These are phyloP conservation scores for Yponomeuta evonymella DNA, from an alignment of 2,888 invertebrate genomes.

Conservation along the genomic window DNA sequence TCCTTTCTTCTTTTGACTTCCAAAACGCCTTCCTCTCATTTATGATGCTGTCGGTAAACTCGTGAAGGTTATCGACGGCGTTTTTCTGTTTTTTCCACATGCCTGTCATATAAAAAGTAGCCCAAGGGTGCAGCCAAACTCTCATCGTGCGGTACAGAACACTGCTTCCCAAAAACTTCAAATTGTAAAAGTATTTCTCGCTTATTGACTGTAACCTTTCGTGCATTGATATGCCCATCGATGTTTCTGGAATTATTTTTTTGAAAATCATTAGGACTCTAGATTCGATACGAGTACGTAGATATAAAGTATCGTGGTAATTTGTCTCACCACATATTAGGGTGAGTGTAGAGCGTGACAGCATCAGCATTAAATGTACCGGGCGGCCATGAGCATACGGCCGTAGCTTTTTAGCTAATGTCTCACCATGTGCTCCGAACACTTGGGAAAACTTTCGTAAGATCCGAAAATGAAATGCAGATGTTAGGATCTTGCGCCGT, in stretches of 20 bases:
- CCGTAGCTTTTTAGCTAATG: conserved; percentile 32
- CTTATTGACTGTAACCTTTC: conserved; percentile 38
- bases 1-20: background rate
- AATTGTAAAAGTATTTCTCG: conserved; percentile 61
- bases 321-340: conserved; percentile 65
- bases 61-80: conserved; percentile 61
- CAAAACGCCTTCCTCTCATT: conserved; percentile 35
- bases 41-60: conserved; percentile 70
- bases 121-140: conserved; percentile 69
- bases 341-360: conserved; percentile 68
- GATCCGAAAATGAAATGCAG: conserved; percentile 63
- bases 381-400: conserved; percentile 30
- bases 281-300: too few relatives aligned
- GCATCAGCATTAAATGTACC: conserved; percentile 58
- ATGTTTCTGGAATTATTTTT: conserved; percentile 34
- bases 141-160: conserved; percentile 29
- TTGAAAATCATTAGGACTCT: too few relatives aligned
- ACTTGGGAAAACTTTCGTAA: conserved; percentile 46
- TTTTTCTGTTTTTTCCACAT: conserved; percentile 54
- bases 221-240: conserved; percentile 75
- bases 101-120: conserved; percentile 50
- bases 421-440: conserved; percentile 46
- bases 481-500: conserved; percentile 59
- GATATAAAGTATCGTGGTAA: background rate
- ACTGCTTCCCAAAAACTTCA: conserved; percentile 35